Conservation (phyloP, 2,888 invertebrate species). For the Nephrotoma flavescens region DNA sequence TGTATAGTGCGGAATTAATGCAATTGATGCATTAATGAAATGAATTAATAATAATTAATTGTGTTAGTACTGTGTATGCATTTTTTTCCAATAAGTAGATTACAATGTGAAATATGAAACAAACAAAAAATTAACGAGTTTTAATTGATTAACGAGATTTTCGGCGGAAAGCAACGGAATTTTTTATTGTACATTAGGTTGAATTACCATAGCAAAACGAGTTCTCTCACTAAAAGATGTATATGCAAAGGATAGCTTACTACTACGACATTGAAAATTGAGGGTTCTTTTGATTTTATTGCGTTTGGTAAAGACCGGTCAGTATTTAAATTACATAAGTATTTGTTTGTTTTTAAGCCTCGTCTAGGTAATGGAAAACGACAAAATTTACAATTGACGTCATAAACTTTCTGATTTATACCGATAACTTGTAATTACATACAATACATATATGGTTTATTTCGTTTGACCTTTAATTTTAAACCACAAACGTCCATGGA, state of each 20-base stretch:
- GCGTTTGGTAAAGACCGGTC: not conserved
- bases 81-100: not conserved
- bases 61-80: not conserved
- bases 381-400: not conserved
- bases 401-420: not conserved
- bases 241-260: not conserved
- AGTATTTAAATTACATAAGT: not conserved
- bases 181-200: no score
- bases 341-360: no score
- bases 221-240: no score
- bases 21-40: not conserved
- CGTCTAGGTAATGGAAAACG: not conserved
- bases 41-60: not conserved
- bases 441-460: not conserved
- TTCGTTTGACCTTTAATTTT: not conserved
- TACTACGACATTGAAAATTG: not conserved
- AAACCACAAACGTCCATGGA: not conserved
- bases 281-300: not conserved
- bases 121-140: no score
- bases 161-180: no score
- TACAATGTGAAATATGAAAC: no score
- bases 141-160: no score
- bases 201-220: no score
- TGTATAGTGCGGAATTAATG: not conserved
- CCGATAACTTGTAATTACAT: not conserved